Percentiles rank a stretch among this genome's conserved stretches.
Evolutionary conservation across 2,113 vertebrate species (phyloP).

Genomic region (Tylochromis polylepis): DNA sequence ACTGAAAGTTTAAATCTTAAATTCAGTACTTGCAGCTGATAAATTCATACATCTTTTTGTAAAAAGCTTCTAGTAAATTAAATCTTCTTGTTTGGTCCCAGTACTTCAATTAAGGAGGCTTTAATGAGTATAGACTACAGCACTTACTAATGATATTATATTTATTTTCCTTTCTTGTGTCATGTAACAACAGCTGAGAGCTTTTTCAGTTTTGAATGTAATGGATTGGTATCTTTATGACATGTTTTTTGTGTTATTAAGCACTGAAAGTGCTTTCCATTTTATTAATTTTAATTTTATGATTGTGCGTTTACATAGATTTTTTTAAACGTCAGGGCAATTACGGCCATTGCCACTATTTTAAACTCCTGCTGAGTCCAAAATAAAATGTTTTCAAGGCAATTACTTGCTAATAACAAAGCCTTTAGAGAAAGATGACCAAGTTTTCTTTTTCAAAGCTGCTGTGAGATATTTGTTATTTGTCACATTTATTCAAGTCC

Average conservation of each 20-base stretch:
- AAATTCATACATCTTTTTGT: background rate
- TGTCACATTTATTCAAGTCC: background rate
- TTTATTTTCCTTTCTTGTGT: background rate
- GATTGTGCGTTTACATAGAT: background rate
- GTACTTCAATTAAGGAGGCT: background rate
- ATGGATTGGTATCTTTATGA: background rate
- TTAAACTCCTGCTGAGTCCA: background rate
- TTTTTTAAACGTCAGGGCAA: background rate
- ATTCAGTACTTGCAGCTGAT: accelerated
- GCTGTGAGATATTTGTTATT: background rate
- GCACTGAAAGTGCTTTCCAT: background rate
- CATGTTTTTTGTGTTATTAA: background rate
- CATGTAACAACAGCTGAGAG: background rate
- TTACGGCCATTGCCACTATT: background rate
- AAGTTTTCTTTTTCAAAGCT: background rate
- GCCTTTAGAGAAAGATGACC: background rate
- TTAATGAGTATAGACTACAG: background rate
- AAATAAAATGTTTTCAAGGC: background rate
- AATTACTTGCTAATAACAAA: background rate
- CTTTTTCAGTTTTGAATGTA: background rate
- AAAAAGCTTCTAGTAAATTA: background rate
- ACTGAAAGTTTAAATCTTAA: background rate
- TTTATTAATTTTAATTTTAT: background rate
- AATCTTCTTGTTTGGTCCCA: background rate
- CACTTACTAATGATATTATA: background rate